phyloP scores from a whole-genome alignment of 2,888 invertebrate genomes.

The Globia sparganii region DNA sequence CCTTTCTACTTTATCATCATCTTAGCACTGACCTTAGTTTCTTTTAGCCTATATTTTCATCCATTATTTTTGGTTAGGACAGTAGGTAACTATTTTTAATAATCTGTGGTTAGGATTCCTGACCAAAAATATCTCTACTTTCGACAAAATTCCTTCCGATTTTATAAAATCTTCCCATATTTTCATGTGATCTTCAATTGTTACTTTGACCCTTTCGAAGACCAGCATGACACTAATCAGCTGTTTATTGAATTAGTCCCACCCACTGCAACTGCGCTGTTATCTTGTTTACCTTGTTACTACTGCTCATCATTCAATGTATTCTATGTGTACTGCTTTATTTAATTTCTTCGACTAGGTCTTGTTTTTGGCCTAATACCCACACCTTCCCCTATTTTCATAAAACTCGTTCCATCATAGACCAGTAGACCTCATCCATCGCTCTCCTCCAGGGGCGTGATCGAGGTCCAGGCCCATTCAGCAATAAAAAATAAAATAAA shows the following conservation, averaged over 20 bases:
- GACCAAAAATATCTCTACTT: neutral
- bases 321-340: neutral
- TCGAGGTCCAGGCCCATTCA: too few relatives aligned
- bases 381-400: neutral
- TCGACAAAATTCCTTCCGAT: neutral
- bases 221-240: conserved; percentile 9
- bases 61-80: too few relatives aligned
- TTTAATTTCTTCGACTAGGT: neutral
- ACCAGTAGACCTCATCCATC: too few relatives aligned
- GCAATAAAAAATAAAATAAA: too few relatives aligned
- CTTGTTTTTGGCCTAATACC: neutral
- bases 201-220: neutral
- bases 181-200: neutral
- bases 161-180: neutral
- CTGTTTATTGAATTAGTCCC: conserved; percentile 22
- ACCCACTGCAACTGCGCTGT: neutral
- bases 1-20: conserved; percentile 57
- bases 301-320: neutral
- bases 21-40: conserved; percentile 34
- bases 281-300: conserved; percentile 1
- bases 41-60: conserved; percentile 7
- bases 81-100: too few relatives aligned
- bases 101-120: too few relatives aligned
- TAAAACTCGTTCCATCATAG: neutral
- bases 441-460: too few relatives aligned